Conservation (phyloP, 2,888 invertebrate species). For the Campaea margaritaria region DNA sequence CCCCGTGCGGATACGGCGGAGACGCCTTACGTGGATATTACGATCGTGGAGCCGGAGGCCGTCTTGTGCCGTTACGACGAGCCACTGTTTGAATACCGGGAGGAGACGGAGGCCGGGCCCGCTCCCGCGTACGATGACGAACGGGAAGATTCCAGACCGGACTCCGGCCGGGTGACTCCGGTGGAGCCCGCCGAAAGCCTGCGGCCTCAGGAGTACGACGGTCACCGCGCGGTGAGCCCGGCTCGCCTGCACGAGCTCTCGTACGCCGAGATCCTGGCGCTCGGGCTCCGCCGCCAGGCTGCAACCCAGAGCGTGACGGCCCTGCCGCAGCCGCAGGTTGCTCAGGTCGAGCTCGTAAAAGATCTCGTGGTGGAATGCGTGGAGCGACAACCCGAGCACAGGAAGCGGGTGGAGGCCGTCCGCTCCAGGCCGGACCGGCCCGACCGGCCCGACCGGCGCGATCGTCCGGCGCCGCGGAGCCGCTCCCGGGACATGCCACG, state of each 20-base stretch:
- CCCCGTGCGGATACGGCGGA: slow-evolving; percentile 31
- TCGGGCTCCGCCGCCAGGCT: slow-evolving; percentile 83
- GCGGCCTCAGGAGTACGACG: slow-evolving; percentile 45
- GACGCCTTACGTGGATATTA: slow-evolving; percentile 32
- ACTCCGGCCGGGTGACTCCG: slow-evolving; percentile 19
- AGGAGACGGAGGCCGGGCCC: slow-evolving; percentile 44
- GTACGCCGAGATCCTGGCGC: slow-evolving; percentile 89
- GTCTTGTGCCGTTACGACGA: slow-evolving; percentile 45
- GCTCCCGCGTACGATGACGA: slow-evolving; percentile 10
- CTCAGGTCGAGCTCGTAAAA: slow-evolving; percentile 71
- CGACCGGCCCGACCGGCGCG: slow-evolving; percentile 55
- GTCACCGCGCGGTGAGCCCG: slow-evolving; percentile 61
- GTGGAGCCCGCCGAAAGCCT: slow-evolving; percentile 39
- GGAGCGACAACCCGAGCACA: slow-evolving; percentile 56
- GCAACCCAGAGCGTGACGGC: slow-evolving; percentile 57
- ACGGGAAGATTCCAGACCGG: background rate
- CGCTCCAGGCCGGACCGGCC: slow-evolving; percentile 48
- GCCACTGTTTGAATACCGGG: slow-evolving; percentile 46
- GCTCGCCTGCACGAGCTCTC: slow-evolving; percentile 86
- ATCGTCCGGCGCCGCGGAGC: slow-evolving; percentile 60
- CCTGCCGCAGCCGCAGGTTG: slow-evolving; percentile 72
- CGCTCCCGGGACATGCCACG: slow-evolving; percentile 74
- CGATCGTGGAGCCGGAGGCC: slow-evolving; percentile 25
- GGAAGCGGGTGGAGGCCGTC: slow-evolving; percentile 45
- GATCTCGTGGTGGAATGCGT: slow-evolving; percentile 66